Evolutionary conservation across 2,888 invertebrate genomes (phyloP), one percentile per base, ranked within the genome.

Genomic region (Formica aserva): DNA sequence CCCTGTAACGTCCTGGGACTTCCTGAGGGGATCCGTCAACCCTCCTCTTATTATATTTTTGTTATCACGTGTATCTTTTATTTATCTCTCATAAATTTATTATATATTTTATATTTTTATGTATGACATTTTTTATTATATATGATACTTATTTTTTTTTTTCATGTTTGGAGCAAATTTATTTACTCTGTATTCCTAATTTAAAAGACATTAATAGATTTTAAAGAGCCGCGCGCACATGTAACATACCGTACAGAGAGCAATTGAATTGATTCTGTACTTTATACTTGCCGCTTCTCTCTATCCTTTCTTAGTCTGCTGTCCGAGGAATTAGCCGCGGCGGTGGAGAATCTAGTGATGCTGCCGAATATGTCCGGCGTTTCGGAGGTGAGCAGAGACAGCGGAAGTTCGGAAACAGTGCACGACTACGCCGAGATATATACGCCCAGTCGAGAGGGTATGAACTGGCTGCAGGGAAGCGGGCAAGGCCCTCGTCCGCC

Each of bases 341-440:
- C 96, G 35, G 96, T 96, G 29, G 96, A 96, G 91, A 96, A 96
- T 78, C 94, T 96, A 62, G 95, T 95, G 15, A 95, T 96, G 87
- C 91, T 95, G 55, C 95, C 95, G 3, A 94, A 92, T 76, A 93
- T 94, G 80, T 91, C 93, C 81, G 93, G 95, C 84, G 91, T 92
- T 85, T 91, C 93, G 66, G 93, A 94, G 77, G 90, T 92, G 29
- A 92, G 87, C 83, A 90, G 92, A 8, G 94, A 95, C 86, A 95
- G 95, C 86, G 93, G 94, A 60, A 94, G 95, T 77, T 95, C 94
- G 41, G 95, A 95, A 89, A 95, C 96, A 82, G 96, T 97, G 1
- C 98, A 98, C 93, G 98, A 98, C 94, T 98, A 98, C 93, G 98
- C 98, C 0, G 98, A 98, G 95, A 98, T 98, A 88, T 98, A 98